These are phyloP conservation scores for Philotrypesis tridentata DNA, from an alignment of 1,140 invertebrate species.

Conservation along the genomic window DNA sequence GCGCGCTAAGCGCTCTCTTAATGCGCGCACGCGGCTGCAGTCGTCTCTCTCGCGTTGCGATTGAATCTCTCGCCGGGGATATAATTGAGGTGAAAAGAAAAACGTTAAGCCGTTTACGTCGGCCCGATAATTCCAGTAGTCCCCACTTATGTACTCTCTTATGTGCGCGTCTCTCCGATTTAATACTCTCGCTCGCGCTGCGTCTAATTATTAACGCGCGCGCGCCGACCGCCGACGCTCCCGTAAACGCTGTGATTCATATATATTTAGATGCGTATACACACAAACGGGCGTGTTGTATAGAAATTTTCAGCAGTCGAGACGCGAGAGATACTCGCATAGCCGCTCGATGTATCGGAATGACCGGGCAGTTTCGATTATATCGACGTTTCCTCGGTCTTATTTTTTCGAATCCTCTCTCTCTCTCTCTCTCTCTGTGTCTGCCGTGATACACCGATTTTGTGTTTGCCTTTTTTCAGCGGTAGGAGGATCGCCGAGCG, in stretches of 20 bases:
- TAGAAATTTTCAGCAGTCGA: not conserved
- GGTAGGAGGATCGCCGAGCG: not conserved
- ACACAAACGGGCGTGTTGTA: not conserved
- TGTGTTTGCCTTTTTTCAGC: not conserved
- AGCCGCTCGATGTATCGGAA: not conserved
- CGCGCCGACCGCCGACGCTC: not conserved
- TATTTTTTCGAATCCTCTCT: not conserved
- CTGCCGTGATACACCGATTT: not conserved
- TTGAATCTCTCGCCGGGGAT: no score
- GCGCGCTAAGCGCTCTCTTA: no score
- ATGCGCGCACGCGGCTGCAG: no score
- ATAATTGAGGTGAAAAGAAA: not conserved
- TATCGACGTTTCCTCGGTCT: not conserved
- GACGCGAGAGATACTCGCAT: no score
- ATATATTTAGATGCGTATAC: not conserved
- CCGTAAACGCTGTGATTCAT: not conserved
- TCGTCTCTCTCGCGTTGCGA: no score
- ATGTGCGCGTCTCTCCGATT: not conserved
- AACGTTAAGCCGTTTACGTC: not conserved
- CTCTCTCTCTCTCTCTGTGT: no score
- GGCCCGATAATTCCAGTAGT: not conserved
- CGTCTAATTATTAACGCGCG: not conserved
- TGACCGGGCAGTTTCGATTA: constrained; percentile 28
- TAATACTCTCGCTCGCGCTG: no score
- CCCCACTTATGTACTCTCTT: no score